Conservation (phyloP, 2,888 invertebrate species). For the Cephus pulcher region DNA sequence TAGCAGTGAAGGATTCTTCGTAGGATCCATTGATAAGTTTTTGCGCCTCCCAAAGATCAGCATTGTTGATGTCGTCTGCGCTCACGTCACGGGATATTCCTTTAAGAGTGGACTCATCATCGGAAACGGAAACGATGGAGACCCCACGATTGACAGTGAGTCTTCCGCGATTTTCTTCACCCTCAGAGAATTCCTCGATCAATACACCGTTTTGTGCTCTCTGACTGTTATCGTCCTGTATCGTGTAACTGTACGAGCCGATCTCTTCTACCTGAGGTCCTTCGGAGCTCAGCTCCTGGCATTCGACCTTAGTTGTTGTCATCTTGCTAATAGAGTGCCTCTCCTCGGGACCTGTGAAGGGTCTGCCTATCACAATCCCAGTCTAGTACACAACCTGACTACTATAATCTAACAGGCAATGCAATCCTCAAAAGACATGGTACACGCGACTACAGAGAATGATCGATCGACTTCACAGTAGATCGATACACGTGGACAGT, state of each 20-base stretch:
- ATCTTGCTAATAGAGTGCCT: constrained; percentile 76
- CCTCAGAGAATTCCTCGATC: constrained; percentile 65
- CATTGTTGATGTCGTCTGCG: constrained; percentile 71
- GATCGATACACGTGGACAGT: neutral
- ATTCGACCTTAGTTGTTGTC: constrained; percentile 72
- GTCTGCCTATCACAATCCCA: constrained; percentile 43
- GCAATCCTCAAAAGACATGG: neutral
- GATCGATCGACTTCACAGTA: neutral
- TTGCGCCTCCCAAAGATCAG: constrained; percentile 32
- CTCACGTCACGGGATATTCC: constrained; percentile 73
- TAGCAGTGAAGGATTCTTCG: constrained; percentile 41
- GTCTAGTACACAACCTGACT: neutral
- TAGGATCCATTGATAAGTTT: constrained; percentile 39
- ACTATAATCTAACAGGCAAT: neutral
- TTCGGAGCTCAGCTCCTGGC: constrained; percentile 69
- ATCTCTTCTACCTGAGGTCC: constrained; percentile 73
- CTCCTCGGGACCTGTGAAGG: constrained; percentile 74
- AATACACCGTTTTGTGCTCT: constrained; percentile 59
- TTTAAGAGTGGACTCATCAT: constrained; percentile 73
- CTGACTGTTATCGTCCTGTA: constrained; percentile 66
- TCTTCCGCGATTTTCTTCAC: constrained; percentile 65
- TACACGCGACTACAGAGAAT: neutral
- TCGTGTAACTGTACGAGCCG: constrained; percentile 72
- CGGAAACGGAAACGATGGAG: constrained; percentile 77
- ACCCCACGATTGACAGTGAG: constrained; percentile 69